phyloP scores from a whole-genome alignment of 2,797 vertebrate species.

The Leontocebus nigricollis region DNA sequence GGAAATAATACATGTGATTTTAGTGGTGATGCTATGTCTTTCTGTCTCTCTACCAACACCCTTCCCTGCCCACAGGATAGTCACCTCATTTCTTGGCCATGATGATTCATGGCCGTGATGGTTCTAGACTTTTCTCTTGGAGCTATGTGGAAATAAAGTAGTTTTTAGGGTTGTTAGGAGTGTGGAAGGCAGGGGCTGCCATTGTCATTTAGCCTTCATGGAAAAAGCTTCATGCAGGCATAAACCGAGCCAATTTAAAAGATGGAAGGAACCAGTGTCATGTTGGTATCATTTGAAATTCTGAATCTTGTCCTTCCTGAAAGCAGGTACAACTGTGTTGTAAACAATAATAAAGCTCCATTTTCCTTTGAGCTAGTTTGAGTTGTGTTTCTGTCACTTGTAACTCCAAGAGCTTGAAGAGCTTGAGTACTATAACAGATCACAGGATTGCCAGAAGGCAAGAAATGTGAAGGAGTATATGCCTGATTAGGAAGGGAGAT shows the following conservation, averaged over 20 bases:
- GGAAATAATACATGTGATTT: neutral
- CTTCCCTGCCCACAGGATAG: neutral
- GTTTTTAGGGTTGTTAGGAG: neutral
- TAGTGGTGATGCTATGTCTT: neutral
- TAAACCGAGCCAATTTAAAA: neutral
- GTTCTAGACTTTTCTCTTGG: neutral
- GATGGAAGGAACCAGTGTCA: neutral
- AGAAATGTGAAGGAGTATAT: neutral
- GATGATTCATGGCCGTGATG: neutral
- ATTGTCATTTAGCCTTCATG: neutral
- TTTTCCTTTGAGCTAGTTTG: neutral
- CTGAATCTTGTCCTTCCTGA: neutral
- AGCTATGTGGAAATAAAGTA: neutral
- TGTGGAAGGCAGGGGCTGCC: neutral
- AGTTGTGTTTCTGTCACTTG: slow-evolving; percentile 49
- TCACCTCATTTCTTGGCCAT: neutral
- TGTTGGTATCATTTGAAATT: neutral
- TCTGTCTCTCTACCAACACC: neutral
- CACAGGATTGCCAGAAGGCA: neutral
- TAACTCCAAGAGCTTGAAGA: neutral
- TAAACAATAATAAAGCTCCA: neutral
- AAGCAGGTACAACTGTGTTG: neutral
- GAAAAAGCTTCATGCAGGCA: neutral
- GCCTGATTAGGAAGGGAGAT: neutral
- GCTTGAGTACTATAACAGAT: neutral